Evolutionary conservation across 1,140 invertebrate species (phyloP).

Genomic region (Solenopsis invicta): DNA sequence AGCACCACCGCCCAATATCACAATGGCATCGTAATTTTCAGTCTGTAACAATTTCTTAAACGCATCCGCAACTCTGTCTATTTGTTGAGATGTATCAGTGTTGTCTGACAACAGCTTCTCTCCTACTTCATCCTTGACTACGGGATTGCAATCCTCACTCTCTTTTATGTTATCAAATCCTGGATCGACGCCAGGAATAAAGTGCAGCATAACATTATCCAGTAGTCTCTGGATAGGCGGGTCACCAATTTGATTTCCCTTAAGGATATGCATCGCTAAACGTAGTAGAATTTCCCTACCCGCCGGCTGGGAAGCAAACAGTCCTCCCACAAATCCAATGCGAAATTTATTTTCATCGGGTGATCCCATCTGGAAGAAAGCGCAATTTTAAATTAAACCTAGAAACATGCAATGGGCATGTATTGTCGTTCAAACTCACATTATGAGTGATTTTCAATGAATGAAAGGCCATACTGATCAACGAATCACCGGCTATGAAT

Average conservation of each 20-base stretch:
- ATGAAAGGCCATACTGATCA: conserved; percentile 88
- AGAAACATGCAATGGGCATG: neutral
- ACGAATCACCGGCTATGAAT: conserved; percentile 89
- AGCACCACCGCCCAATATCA: conserved; percentile 90
- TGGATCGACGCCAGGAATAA: conserved; percentile 91
- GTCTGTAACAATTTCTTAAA: conserved; percentile 88
- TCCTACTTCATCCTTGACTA: conserved; percentile 88
- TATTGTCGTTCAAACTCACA: conserved; percentile 82
- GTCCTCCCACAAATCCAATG: conserved; percentile 93
- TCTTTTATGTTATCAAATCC: conserved; percentile 86
- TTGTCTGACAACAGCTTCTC: conserved; percentile 87
- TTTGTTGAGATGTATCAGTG: conserved; percentile 80
- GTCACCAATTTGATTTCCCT: conserved; percentile 90
- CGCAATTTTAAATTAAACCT: conserved; percentile 20
- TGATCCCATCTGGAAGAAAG: conserved; percentile 88
- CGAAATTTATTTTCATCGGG: conserved; percentile 94
- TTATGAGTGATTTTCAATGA: conserved; percentile 90
- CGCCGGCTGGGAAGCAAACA: conserved; percentile 94
- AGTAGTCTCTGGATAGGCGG: conserved; percentile 89
- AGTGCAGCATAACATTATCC: conserved; percentile 91
- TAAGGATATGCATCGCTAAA: conserved; percentile 93
- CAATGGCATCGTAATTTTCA: conserved; percentile 88
- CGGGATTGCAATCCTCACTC: conserved; percentile 85
- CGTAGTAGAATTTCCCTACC: conserved; percentile 94
- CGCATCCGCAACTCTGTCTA: conserved; percentile 86